Base-by-base conservation (phyloP, 1,140 invertebrate genomes). In the Arion vulgaris region DNA sequence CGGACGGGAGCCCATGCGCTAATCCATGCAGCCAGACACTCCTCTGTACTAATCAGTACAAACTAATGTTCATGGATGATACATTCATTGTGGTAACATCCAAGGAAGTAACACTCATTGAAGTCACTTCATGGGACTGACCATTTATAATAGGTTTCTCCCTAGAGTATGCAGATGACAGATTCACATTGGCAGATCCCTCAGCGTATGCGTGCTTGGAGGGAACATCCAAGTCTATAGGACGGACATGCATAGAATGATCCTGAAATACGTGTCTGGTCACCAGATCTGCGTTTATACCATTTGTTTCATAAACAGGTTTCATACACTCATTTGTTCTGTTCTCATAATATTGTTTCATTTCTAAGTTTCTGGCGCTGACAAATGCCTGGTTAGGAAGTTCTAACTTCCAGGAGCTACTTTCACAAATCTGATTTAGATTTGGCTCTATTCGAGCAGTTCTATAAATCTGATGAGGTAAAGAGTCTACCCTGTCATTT, bases 51-150 rank as follows among this genome's bases (percentile, higher is more conserved):
- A n/a, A 32, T 66, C 62, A 66, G 62, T 66, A 66, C 32, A 66
- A 66, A 66, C 62, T 66, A 66, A 66, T 32, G 41, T 72, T 38
- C 71, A 72, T 72, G 38, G 71, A 41, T 26, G 71, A 39, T 9
- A 39, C 23, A 72, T 39, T 72, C 23, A 45, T 13, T 26, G 71
- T 39, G 19, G 71, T 45, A 39, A 72, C 36, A 45, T 72, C 71
- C 28, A 72, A 9, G 26, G 71, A 72, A n/a, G 71, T 41, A 26
- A 72, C 36, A 39, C 23, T 72, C 62, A 66, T 5, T 66, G n/a
- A 13, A 17, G 5, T 66, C 2, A 9, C 62, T 28, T 66, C 62
- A 66, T 66, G 62, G 9, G 62, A 28, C 5, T 66, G 62, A 32
- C 11, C 1, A 17, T 23, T 66, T 5, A 34, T 5, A 66, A 2